A percentile compares a stretch with the other conserved stretches of the same genome.
Evolutionary conservation across 2,113 vertebrate species (phyloP).

Genomic region (human (Homo sapiens)): GRCh38 chr16:69015001-69015500

Average conservation of each 20-base stretch:
- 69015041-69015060: not conserved
- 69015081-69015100: not conserved
- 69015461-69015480: not conserved
- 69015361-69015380: not conserved
- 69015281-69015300: not conserved
- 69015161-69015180: not conserved
- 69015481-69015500: not conserved
- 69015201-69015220: not conserved
- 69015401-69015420: not conserved
- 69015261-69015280: not conserved
- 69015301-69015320: not conserved
- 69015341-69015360: not conserved
- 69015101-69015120: not conserved
- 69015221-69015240: not conserved
- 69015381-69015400: not conserved
- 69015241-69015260: not conserved
- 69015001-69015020: constrained; percentile 37
- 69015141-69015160: not conserved
- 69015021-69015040: not conserved
- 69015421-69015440: not conserved
- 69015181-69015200: not conserved
- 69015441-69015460: not conserved
- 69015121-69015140: constrained; percentile 19
- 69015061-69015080: not conserved
- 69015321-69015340: not conserved